Conservation (phyloP, 2,113 vertebrate species). For the Esox niger region DNA sequence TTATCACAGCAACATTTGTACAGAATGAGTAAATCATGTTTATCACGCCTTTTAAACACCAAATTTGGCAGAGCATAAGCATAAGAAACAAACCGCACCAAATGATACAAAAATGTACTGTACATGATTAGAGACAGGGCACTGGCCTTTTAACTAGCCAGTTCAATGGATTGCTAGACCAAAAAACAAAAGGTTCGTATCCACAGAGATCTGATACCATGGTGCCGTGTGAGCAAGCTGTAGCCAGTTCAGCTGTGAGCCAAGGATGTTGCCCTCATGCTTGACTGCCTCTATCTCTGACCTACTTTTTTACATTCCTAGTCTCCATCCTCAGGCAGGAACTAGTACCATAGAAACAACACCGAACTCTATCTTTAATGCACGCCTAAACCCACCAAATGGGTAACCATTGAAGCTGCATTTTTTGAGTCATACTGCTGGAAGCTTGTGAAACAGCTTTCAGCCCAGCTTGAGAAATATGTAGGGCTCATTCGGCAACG, state of each 20-base stretch:
- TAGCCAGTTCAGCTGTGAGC: conserved; percentile 31
- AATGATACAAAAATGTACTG: neutral
- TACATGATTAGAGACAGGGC: neutral
- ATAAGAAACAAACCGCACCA: neutral
- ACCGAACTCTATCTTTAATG: conserved; percentile 35
- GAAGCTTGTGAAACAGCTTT: conserved; percentile 21
- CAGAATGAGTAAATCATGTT: neutral
- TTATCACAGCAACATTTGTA: neutral
- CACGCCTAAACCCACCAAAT: conserved; percentile 11
- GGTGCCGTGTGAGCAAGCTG: conserved; percentile 1
- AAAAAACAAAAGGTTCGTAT: neutral
- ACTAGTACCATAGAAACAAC: conserved; percentile 2
- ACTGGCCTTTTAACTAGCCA: neutral
- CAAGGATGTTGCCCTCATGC: conserved; percentile 64
- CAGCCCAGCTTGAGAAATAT: neutral
- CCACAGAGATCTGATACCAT: neutral
- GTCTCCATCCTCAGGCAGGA: conserved; percentile 23
- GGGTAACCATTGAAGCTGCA: conserved; percentile 25
- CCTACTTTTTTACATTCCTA: conserved; percentile 62
- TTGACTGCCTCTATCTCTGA: conserved; percentile 62
- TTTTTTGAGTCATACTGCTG: conserved; percentile 19
- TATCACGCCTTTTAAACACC: neutral
- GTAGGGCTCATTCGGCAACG: neutral
- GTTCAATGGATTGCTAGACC: neutral
- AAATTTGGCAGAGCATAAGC: neutral